phyloP scores from a whole-genome alignment of 2,888 invertebrate species.

The Aspidiotus destructor region DNA sequence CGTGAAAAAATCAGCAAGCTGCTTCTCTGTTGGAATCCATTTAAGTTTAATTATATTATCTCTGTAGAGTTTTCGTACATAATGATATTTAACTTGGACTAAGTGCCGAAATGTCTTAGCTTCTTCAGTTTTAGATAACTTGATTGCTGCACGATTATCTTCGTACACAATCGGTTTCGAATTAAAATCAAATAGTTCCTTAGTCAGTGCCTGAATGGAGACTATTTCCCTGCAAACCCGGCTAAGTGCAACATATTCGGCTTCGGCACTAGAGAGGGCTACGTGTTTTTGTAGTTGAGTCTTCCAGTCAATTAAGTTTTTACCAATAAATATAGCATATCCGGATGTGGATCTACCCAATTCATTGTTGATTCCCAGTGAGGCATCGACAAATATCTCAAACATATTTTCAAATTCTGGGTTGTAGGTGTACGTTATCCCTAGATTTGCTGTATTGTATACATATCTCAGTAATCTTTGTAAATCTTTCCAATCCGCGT shows the following conservation, averaged over 20 bases:
- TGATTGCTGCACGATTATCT: constrained; percentile 3
- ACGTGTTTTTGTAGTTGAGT: neutral
- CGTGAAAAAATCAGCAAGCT: constrained; percentile 5
- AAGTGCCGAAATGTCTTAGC: constrained; percentile 4
- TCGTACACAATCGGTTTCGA: neutral
- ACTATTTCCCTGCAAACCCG: neutral
- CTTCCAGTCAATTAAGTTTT: neutral
- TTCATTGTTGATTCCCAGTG: neutral
- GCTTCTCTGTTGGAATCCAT: constrained; percentile 1
- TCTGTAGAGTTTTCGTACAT: neutral
- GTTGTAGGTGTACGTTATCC: neutral
- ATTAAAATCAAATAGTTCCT: neutral
- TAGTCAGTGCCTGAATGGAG: neutral
- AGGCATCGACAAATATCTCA: neutral
- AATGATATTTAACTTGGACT: constrained; percentile 5
- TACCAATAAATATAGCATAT: neutral
- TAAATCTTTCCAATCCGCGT: neutral
- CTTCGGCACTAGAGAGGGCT: neutral
- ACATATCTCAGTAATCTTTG: neutral
- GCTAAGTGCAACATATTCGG: neutral
- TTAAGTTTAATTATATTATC: neutral
- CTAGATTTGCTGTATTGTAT: neutral
- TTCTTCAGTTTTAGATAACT: neutral
- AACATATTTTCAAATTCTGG: too few relatives aligned
- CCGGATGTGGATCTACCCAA: neutral